Evolutionary conservation across 2,113 vertebrate genomes (phyloP).

Genomic region (Xiphophorus maculatus): DNA sequence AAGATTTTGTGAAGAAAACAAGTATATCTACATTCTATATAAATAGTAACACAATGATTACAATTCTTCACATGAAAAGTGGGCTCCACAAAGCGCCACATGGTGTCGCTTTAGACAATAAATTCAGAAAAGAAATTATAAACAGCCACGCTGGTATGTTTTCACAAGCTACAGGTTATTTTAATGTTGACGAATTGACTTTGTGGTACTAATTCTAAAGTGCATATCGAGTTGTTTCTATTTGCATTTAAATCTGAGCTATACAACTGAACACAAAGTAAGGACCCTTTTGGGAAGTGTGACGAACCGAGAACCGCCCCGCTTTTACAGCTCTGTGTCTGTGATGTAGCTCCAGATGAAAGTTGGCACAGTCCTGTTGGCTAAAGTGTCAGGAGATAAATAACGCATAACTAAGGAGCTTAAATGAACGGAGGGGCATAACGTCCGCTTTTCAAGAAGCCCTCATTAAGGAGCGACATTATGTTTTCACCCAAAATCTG

Average conservation of each 20-base stretch:
- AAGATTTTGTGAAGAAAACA: not conserved
- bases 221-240: not conserved
- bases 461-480: slow-evolving; percentile 31
- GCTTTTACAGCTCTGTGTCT: slow-evolving; percentile 12
- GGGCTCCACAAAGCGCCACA: slow-evolving; percentile 30
- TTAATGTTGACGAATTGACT: not conserved
- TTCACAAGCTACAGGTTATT: not conserved
- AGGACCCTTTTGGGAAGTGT: slow-evolving; percentile 7
- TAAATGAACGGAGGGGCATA: slow-evolving; percentile 4
- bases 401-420: slow-evolving; percentile 17
- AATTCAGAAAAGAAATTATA: slow-evolving; percentile 30
- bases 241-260: not conserved
- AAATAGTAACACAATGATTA: not conserved
- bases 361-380: slow-evolving; percentile 53
- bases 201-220: not conserved
- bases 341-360: slow-evolving; percentile 41
- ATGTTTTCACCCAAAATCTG: slow-evolving; percentile 31
- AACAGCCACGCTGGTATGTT: slow-evolving; percentile 16
- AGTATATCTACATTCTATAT: not conserved
- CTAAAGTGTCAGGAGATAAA: slow-evolving; percentile 43
- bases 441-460: slow-evolving; percentile 35
- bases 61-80: not conserved
- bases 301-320: slow-evolving; percentile 58
- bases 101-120: slow-evolving; percentile 55
- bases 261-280: not conserved